Evolutionary conservation across 2,888 invertebrate genomes (phyloP), one percentile per base, ranked within the genome.

Genomic region (Tipula helvola): DNA sequence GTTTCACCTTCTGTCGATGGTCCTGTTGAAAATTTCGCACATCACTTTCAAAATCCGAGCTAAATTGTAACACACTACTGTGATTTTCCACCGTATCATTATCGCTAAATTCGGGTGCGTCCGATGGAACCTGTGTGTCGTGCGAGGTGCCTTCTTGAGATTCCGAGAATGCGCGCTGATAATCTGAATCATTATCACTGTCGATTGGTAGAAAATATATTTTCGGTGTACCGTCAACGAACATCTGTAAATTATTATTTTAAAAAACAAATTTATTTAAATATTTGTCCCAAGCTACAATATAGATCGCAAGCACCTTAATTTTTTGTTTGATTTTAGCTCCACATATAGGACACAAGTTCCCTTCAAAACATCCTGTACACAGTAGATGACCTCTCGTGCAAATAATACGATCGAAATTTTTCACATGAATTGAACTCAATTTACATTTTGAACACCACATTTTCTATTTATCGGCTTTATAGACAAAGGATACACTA

Each of bases 381-480:
- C 88, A 88, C 16, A 87, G 41, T 10, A 87, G 83, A 36, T 88
- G 88, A 5, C 87, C 88, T 52, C 84, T 86, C 39, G 86, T 86
- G 13, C 88, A 88, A 13, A 88, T 87, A 47, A 57, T 87, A 86
- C 88, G 87, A 85, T 88, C 88, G 39, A 71, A 88, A 87, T 87
- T 88, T 87, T 86, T 86, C 39, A 88, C 86, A 86, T 88, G 88
- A n/a, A 88, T 85, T 39, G 88, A 87, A 52, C 86, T 57, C 86
- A 85, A 83, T 87, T 87, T 87, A 87, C 87, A 88, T 85, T 87
- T 88, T 36, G 88, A 87, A 57, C 88, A 88, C 36, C 87, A 52
- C 88, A 88, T 88, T 28, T 84, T 39, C n/a, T 39, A 39, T 84
- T 39, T 39, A 13, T 84, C 71, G 10, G 28, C 10, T 28, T 28